These are phyloP conservation scores for Anadara kagoshimensis DNA, from an alignment of 1,140 invertebrate genomes.

Conservation along the genomic window DNA sequence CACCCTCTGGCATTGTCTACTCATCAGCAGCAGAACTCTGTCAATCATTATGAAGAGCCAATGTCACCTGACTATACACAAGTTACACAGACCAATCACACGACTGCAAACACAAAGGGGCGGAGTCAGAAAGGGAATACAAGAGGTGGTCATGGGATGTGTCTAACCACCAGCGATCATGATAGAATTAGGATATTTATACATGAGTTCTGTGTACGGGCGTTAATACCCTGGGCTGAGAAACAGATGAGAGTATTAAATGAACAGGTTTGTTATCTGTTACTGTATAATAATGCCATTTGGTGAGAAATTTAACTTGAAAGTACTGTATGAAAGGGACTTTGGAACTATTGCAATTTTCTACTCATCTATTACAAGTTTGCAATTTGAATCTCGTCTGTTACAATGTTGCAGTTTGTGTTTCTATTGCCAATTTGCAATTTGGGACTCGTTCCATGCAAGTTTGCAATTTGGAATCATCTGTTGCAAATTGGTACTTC, in stretches of 20 bases:
- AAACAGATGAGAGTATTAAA: constrained; percentile 87
- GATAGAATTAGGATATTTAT: constrained; percentile 90
- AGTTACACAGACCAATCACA: constrained; percentile 23
- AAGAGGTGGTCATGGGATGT: constrained; percentile 78
- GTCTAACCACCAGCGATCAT: constrained; percentile 84
- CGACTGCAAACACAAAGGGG: constrained; percentile 7
- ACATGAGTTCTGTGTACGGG: constrained; percentile 90
- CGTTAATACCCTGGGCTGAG: constrained; percentile 92
- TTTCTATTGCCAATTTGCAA: too few species aligned
- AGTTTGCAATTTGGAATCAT: too few species aligned
- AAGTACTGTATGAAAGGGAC: too few species aligned
- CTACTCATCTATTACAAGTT: too few species aligned
- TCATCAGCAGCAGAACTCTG: constrained; percentile 17
- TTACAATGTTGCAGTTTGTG: too few species aligned
- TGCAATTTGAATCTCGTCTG: too few species aligned
- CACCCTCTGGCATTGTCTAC: constrained; percentile 62
- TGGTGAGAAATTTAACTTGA: too few species aligned
- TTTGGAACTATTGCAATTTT: too few species aligned
- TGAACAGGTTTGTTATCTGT: constrained; percentile 81
- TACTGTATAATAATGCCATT: neutral
- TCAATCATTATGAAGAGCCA: constrained; percentile 32
- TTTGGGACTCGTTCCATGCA: too few species aligned
- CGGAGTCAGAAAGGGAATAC: constrained; percentile 24
- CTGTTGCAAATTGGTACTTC: too few species aligned
- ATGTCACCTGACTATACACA: constrained; percentile 31